Evolutionary conservation across 2,113 vertebrate genomes (phyloP), one percentile per base, ranked within the genome.

Genomic region (Egretta garzetta): DNA sequence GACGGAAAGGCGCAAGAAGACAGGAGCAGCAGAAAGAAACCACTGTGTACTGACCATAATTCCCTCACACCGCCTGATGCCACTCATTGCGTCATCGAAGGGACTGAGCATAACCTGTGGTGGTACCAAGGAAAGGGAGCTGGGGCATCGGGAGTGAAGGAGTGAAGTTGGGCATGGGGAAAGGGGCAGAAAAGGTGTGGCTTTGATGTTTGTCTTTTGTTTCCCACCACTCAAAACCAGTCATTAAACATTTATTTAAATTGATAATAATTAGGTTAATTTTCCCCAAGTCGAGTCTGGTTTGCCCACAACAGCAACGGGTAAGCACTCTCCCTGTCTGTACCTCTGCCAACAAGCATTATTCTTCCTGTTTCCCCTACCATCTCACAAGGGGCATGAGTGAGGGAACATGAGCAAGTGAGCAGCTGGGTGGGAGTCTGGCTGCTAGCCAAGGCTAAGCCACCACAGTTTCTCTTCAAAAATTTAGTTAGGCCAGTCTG

Each of bases 351-450:
- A 71, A 24, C 9, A 39, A 60, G 21, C 14, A 50, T 93, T 71
- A 14, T 16, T 37, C 23, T 41, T 59, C 35, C 21, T 8, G 13
- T 33, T 56, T 33, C 39, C 52, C 39, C 20, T 10, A 28, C 20
- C 28, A 7, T 27, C 49, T 56, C 1, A 0, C 74, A 81, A 81
- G 35, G 41, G 33, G 41, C 33, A 63, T 3, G 19, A 75, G 35
- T 21, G 10, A 64, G 49, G 37, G 9, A 9, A 43, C 4, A 4
- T 1, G 5, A 68, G 27, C 49, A 39, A 17, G 7, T 3, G 1
- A 49, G 12, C 27, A 75, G 55, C 67, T 41, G 30, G 1, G 4
- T 23, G 7, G 43, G 26, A 59, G 18, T 22, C 8, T 33, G 32
- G 45, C 50, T 94, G 62, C 32, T 49, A 58, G 49, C 27, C 66